phyloP scores from a whole-genome alignment of 2,888 invertebrate genomes.

The Coelinius sp. region DNA sequence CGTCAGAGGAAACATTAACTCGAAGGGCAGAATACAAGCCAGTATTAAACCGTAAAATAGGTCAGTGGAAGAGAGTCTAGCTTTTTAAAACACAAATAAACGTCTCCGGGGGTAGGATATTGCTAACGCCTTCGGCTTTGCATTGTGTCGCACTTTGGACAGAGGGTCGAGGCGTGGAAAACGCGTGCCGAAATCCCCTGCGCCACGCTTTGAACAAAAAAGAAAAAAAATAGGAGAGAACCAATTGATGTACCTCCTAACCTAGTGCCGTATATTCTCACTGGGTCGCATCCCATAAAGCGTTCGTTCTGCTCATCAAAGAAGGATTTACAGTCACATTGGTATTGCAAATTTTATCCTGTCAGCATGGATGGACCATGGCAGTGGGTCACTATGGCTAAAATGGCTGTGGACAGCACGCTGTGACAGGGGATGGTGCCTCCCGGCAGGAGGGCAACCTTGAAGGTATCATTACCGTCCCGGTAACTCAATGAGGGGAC shows the following conservation, averaged over 20 bases:
- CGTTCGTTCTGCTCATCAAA: conserved; percentile 31
- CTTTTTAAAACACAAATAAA: background rate
- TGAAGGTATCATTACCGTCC: conserved; percentile 25
- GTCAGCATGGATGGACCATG: conserved; percentile 40
- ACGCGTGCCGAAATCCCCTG: conserved; percentile 23
- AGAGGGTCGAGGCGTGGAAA: background rate
- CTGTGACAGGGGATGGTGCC: conserved; percentile 21
- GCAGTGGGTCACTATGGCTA: conserved; percentile 45
- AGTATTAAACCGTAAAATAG: conserved; percentile 3
- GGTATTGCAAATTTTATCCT: background rate
- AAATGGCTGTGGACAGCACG: conserved; percentile 26
- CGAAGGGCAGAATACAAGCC: conserved; percentile 1
- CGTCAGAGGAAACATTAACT: background rate
- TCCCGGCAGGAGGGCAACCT: conserved; percentile 2
- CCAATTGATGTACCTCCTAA: conserved; percentile 45
- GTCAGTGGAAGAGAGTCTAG: conserved; percentile 11
- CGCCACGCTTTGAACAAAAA: conserved; percentile 28
- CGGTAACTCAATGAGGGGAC: background rate
- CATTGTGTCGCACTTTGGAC: background rate
- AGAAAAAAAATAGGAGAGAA: conserved; percentile 38
- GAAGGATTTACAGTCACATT: conserved; percentile 9
- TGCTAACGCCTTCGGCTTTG: background rate
- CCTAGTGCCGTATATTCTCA: conserved; percentile 42
- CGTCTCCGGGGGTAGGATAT: background rate
- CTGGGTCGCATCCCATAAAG: background rate